Evolutionary conservation across 2,797 vertebrate genomes (phyloP).

Genomic region (Allobates femoralis): DNA sequence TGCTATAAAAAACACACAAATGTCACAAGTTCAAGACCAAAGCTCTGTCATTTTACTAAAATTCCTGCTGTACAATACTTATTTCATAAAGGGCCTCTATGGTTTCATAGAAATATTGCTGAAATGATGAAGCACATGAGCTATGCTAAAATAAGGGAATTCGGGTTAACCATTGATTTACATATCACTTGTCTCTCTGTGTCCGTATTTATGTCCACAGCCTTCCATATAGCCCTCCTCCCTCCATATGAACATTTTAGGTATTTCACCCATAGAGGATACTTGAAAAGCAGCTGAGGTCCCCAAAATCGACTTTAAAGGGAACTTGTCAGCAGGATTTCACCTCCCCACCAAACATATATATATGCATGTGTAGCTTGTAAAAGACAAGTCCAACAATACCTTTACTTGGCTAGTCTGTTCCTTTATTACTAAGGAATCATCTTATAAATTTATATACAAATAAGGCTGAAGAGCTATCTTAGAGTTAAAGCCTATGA

Average conservation of each 20-base stretch:
- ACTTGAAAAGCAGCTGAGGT: neutral
- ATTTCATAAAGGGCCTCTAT: neutral
- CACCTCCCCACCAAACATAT: too few species aligned
- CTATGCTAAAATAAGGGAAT: neutral
- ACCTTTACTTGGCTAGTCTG: too few species aligned
- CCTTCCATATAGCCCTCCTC: neutral
- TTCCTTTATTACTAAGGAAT: too few species aligned
- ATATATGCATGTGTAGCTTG: too few species aligned
- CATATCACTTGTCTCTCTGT: neutral
- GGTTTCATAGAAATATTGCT: neutral
- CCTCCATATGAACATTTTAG: neutral
- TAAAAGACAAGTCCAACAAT: too few species aligned
- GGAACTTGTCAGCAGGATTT: too few species aligned
- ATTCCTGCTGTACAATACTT: neutral
- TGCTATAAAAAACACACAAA: conserved; percentile 13
- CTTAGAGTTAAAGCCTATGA: too few species aligned
- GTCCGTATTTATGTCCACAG: neutral
- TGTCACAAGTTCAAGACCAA: neutral
- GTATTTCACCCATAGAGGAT: neutral
- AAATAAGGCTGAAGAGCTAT: too few species aligned
- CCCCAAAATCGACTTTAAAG: neutral
- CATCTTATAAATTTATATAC: too few species aligned
- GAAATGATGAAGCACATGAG: neutral
- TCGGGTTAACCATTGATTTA: neutral
- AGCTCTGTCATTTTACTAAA: neutral